phyloP scores from a whole-genome alignment of 2,113 vertebrate species.

The Antigone vipio region DNA sequence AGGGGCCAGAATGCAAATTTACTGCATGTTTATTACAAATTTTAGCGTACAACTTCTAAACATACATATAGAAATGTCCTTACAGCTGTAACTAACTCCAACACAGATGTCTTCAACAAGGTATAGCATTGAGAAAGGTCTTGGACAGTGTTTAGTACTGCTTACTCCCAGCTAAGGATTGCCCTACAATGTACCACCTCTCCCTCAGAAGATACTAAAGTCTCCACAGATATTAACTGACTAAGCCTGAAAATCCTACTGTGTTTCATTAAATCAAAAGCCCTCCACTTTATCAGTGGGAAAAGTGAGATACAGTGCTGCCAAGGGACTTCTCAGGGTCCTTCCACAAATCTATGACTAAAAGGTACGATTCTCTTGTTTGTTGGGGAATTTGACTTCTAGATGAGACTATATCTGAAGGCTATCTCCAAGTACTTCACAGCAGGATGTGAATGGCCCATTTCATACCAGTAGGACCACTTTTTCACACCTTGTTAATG shows the following conservation, averaged over 20 bases:
- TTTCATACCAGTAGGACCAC: background rate
- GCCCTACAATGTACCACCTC: background rate
- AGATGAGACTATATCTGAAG: background rate
- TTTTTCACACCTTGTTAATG: background rate
- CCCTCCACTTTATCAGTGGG: background rate
- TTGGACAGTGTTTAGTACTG: background rate
- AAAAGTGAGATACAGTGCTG: background rate
- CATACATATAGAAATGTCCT: background rate
- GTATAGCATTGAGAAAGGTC: background rate
- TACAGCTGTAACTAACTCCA: background rate
- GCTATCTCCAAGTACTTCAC: background rate
- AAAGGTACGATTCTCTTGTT: background rate
- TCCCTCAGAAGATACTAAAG: background rate
- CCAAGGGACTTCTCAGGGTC: background rate
- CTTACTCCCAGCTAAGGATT: background rate
- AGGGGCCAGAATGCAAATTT: background rate
- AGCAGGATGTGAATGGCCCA: background rate
- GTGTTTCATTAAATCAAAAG: background rate
- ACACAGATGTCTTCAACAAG: background rate
- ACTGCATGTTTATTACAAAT: background rate
- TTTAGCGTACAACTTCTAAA: background rate
- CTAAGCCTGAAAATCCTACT: background rate
- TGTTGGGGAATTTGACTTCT: background rate
- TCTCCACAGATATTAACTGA: background rate
- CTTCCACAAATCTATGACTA: background rate